These are phyloP conservation scores for Hydriomena furcata DNA, from an alignment of 2,888 invertebrate genomes.

Conservation along the genomic window DNA sequence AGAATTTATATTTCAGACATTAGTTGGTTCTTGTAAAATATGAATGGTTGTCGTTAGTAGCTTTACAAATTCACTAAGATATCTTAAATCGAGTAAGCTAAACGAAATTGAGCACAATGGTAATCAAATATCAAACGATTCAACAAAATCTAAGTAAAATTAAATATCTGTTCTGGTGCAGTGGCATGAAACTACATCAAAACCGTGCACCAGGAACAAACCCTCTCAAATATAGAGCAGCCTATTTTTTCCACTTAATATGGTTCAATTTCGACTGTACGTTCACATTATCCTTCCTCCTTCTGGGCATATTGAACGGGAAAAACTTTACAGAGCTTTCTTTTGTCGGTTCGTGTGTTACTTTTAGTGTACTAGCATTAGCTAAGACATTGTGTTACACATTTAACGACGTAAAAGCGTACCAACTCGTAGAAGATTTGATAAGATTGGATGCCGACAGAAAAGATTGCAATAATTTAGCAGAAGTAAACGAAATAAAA, in stretches of 20 bases:
- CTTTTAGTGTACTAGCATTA: constrained; percentile 4
- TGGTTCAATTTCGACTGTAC: constrained; percentile 27
- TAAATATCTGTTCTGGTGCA: constrained; percentile 17
- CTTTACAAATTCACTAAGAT: background rate
- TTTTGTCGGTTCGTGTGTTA: constrained; percentile 25
- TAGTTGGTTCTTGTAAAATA: background rate
- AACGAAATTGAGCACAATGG: background rate
- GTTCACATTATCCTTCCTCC: background rate
- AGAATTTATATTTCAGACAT: background rate
- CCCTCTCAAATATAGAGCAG: constrained; percentile 1
- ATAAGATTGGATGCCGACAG: constrained; percentile 5
- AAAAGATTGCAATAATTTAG: background rate
- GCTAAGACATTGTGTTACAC: constrained; percentile 13
- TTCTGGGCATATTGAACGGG: constrained; percentile 13
- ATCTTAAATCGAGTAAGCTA: background rate
- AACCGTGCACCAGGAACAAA: constrained; percentile 2
- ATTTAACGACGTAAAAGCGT: constrained; percentile 8
- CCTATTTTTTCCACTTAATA: constrained; percentile 11
- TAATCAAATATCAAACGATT: background rate
- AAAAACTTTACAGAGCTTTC: constrained; percentile 29
- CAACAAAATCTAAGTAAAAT: constrained; percentile 13
- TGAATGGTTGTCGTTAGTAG: constrained; percentile 9
- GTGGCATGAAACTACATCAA: constrained; percentile 17
- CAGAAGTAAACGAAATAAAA: constrained; percentile 1
- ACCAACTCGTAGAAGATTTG: constrained; percentile 9